Conservation (phyloP, 2,888 invertebrate genomes). For the Malachius bipustulatus region DNA sequence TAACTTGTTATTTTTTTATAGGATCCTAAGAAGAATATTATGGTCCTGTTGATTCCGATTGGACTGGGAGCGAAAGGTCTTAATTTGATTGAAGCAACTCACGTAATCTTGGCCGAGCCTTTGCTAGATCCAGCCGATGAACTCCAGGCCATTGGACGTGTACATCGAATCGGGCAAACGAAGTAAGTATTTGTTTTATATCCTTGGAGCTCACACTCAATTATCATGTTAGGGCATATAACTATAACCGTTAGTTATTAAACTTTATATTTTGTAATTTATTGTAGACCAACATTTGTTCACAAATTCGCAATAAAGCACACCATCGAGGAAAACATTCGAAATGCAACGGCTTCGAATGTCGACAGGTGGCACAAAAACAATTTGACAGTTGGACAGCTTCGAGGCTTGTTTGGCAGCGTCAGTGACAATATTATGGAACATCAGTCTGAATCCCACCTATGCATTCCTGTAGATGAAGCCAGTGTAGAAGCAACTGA, state of each 20-base stretch:
- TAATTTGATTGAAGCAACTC: slow-evolving; percentile 67
- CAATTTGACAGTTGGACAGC: slow-evolving; percentile 36
- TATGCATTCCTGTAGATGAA: too few relatives aligned
- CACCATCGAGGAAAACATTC: slow-evolving; percentile 61
- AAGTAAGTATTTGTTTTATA: too few relatives aligned
- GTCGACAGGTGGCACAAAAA: slow-evolving; percentile 36
- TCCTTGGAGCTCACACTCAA: too few relatives aligned
- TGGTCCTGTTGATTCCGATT: slow-evolving; percentile 55
- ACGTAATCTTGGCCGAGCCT: slow-evolving; percentile 64
- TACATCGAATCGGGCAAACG: slow-evolving; percentile 69
- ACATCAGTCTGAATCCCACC: too few relatives aligned
- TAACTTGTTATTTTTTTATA: too few relatives aligned
- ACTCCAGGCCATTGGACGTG: slow-evolving; percentile 63
- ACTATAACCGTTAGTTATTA: too few relatives aligned
- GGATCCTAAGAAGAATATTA: slow-evolving; percentile 36
- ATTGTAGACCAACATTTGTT: slow-evolving; percentile 49
- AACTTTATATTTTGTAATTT: too few relatives aligned
- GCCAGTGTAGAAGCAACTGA: too few relatives aligned
- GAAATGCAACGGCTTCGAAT: slow-evolving; percentile 37
- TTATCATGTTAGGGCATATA: too few relatives aligned
- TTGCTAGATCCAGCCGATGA: slow-evolving; percentile 61
- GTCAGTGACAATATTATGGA: too few relatives aligned
- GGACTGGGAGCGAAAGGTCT: slow-evolving; percentile 62
- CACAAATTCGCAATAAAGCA: slow-evolving; percentile 56
- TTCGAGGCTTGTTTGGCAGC: slow-evolving; percentile 36